Evolutionary conservation across 2,113 vertebrate genomes (phyloP).

Genomic region (Siniperca knerii): DNA sequence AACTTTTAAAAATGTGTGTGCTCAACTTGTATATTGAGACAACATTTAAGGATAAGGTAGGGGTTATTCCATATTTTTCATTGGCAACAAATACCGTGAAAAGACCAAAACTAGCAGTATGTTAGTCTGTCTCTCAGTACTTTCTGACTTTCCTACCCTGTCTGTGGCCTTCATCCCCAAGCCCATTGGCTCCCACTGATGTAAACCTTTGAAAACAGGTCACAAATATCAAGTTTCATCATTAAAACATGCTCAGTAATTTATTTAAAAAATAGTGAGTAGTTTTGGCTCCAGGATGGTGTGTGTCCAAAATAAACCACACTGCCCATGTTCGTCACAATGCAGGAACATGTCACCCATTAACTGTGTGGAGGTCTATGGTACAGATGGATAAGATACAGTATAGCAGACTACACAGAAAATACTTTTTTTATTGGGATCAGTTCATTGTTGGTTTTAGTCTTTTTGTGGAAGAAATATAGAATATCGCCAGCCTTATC

Average conservation of each 20-base stretch:
- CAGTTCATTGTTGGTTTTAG: background rate
- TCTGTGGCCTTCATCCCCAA: background rate
- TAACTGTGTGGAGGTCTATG: background rate
- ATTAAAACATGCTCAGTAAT: background rate
- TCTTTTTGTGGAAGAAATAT: background rate
- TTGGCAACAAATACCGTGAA: background rate
- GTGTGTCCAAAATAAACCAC: slow-evolving; percentile 10
- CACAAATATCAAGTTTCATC: background rate
- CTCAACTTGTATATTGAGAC: background rate
- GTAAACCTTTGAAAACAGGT: background rate
- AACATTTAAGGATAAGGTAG: background rate
- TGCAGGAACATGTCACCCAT: background rate
- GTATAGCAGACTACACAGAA: background rate
- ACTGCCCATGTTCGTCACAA: background rate
- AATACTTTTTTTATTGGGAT: background rate
- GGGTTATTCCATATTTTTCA: background rate
- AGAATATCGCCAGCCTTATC: background rate
- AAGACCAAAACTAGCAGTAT: background rate
- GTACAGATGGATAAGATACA: background rate
- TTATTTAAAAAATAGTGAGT: background rate
- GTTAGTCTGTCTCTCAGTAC: background rate
- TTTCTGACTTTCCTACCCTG: no score
- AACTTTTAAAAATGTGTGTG: no score
- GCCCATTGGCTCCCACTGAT: background rate
- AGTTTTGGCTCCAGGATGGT: slow-evolving; percentile 7